Evolutionary conservation across 2,888 invertebrate genomes (phyloP).

Genomic region (Melinaea marsaeus): DNA sequence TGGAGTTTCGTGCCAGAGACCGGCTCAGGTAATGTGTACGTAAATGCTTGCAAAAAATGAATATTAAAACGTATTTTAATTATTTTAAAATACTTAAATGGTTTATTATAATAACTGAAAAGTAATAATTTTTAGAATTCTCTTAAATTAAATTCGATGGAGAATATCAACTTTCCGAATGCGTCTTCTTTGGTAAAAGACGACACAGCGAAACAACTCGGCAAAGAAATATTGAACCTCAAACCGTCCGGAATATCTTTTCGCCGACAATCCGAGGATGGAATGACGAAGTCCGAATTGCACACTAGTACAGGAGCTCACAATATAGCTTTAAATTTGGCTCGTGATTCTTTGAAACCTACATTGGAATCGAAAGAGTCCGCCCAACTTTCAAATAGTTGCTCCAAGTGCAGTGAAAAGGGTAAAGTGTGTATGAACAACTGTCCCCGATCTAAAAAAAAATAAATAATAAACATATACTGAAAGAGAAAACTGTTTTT

Average conservation of each 20-base stretch:
- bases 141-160: conserved; percentile 22
- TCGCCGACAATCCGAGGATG: conserved; percentile 9
- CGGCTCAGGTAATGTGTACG: conserved; percentile 38
- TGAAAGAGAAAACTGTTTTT: background rate
- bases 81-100: background rate
- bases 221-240: background rate
- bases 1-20: conserved; percentile 33
- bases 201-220: background rate
- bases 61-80: background rate
- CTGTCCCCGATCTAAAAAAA: conserved; percentile 43
- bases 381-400: conserved; percentile 26
- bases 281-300: background rate
- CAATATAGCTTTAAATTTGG: background rate
- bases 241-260: conserved; percentile 9
- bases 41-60: conserved; percentile 7
- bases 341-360: background rate
- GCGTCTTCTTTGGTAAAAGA: conserved; percentile 7
- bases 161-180: conserved; percentile 27
- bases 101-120: background rate
- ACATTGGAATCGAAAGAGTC: background rate
- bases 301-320: conserved; percentile 3
- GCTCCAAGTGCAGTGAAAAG: conserved; percentile 45
- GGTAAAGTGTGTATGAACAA: conserved; percentile 44
- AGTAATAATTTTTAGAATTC: conserved; percentile 16
- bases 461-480: conserved; percentile 19